Evolutionary conservation across 92 coral and sea anemone species (phyloP).

Genomic region (Paragorgia papillata): DNA sequence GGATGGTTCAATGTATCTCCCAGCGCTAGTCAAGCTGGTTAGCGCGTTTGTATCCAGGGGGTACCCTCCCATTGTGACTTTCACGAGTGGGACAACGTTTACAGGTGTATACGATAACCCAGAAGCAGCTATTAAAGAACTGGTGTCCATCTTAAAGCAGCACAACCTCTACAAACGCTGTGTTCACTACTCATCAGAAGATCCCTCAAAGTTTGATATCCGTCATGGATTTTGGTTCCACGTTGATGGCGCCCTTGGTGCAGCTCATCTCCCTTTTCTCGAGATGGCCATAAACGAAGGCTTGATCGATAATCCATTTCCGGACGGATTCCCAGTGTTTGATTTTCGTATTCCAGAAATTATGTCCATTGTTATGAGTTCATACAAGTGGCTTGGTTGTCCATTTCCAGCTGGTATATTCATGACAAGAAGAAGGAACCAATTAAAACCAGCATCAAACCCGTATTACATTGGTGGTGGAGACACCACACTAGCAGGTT

Average conservation of each 20-base stretch:
- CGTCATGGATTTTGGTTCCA: slow-evolving; percentile 11
- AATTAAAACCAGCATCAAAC: background rate
- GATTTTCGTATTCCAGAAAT: slow-evolving; percentile 10
- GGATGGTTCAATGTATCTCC: background rate
- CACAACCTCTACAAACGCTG: background rate
- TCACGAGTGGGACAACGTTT: background rate
- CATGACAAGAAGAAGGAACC: background rate
- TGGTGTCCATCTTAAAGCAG: background rate
- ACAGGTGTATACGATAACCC: background rate
- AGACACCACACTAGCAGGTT: background rate
- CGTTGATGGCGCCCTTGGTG: background rate
- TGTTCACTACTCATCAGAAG: background rate
- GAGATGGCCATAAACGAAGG: background rate
- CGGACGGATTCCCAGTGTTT: background rate
- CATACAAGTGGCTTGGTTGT: background rate
- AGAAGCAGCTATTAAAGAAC: slow-evolving; percentile 1
- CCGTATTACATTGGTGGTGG: background rate
- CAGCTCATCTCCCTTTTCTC: background rate
- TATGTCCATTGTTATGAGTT: background rate
- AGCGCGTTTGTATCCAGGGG: background rate
- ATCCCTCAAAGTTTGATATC: background rate
- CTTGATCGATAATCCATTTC: background rate
- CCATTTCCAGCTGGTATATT: background rate
- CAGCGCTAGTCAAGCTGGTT: background rate
- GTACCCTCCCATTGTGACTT: background rate